Percentiles rank a stretch among this genome's conserved stretches.
Evolutionary conservation across 1,140 invertebrate genomes (phyloP).

Genomic region (Aphelenchoides avenae): DNA sequence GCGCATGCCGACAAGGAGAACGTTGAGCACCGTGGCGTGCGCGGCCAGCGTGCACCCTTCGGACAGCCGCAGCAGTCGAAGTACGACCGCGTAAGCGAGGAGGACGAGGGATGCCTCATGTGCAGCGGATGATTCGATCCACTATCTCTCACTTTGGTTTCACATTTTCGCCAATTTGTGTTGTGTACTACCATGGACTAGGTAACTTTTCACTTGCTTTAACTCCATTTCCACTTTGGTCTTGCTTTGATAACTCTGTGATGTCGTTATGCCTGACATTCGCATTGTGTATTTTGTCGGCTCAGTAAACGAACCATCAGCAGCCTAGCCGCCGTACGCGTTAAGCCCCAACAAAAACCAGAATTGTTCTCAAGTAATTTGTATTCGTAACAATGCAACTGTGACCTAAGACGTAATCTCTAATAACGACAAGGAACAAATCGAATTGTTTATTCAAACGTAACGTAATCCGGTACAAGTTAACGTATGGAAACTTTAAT

Average conservation of each 20-base stretch:
- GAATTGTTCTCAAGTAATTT: neutral
- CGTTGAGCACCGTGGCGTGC: slow-evolving; percentile 4
- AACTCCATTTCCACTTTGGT: slow-evolving; percentile 2
- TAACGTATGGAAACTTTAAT: slow-evolving; percentile 8
- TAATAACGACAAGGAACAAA: neutral
- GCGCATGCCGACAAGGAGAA: neutral
- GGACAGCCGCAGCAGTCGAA: neutral
- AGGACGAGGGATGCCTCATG: slow-evolving; percentile 26
- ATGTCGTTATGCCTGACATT: neutral
- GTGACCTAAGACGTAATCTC: neutral
- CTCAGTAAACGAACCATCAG: neutral
- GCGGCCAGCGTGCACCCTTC: neutral
- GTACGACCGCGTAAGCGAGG: slow-evolving; percentile 7
- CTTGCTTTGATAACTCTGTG: neutral
- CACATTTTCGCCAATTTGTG: too few relatives aligned
- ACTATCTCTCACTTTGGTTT: too few relatives aligned
- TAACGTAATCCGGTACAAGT: neutral
- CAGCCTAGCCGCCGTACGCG: too few relatives aligned
- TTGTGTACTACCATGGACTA: too few relatives aligned
- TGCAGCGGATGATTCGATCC: slow-evolving; percentile 34
- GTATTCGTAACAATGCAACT: neutral
- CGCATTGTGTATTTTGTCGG: slow-evolving; percentile 1
- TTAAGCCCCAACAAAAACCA: too few relatives aligned
- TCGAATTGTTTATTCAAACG: neutral
- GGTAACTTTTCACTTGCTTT: too few relatives aligned